phyloP scores from a whole-genome alignment of 2,113 vertebrate species.

The Pyrgilauda ruficollis region DNA sequence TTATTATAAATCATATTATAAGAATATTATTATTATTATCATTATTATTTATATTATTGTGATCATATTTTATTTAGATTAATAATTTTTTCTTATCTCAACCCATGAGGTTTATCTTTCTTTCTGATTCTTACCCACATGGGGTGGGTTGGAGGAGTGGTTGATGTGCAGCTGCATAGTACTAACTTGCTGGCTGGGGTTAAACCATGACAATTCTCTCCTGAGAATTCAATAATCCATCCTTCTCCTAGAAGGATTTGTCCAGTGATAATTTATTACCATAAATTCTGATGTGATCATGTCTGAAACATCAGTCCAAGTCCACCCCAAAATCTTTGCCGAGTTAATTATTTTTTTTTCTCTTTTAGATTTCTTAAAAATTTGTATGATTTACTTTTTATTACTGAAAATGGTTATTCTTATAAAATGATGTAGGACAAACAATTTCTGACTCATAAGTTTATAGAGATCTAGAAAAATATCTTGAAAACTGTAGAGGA shows the following conservation, averaged over 20 bases:
- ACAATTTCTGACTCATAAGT: not conserved
- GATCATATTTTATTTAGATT: not conserved
- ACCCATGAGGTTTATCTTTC: not conserved
- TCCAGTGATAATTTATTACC: not conserved
- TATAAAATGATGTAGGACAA: not conserved
- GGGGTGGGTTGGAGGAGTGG: not conserved
- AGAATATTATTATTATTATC: fast-evolving
- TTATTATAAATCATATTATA: not conserved
- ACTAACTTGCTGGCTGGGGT: not conserved
- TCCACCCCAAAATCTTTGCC: not conserved
- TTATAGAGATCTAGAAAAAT: not conserved
- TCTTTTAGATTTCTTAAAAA: not conserved
- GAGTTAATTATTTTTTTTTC: not conserved
- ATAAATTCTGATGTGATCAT: not conserved
- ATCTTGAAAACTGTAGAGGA: not conserved
- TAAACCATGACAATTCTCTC: not conserved
- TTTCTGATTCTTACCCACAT: fast-evolving
- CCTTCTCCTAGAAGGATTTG: not conserved
- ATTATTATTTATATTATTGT: not conserved
- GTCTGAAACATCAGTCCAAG: not conserved
- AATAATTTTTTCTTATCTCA: not conserved
- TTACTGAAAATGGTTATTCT: not conserved
- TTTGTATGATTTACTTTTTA: not conserved
- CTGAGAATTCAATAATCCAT: not conserved
- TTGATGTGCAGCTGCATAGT: not conserved